phyloP scores from a whole-genome alignment of 2,888 invertebrate species.

The Tortrix viridana region DNA sequence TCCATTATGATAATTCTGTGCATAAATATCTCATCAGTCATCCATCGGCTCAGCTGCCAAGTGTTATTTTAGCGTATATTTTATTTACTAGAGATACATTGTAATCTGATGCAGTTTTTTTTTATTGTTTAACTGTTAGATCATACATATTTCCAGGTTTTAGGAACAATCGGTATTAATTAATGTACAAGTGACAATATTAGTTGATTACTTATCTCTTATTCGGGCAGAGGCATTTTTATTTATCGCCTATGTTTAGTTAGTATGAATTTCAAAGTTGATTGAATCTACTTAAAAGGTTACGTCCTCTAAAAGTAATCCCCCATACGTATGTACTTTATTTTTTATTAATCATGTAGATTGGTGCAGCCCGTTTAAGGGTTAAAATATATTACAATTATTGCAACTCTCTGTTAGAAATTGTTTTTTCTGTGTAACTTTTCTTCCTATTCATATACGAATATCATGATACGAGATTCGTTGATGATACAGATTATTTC shows the following conservation, averaged over 20 bases:
- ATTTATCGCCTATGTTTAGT: too few species aligned
- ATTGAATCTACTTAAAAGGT: too few species aligned
- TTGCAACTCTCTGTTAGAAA: conserved; percentile 22
- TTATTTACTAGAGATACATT: not conserved
- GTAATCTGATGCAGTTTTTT: not conserved
- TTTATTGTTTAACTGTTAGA: not conserved
- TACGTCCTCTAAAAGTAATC: too few species aligned
- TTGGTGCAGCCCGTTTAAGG: too few species aligned
- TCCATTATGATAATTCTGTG: too few species aligned
- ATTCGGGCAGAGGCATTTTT: too few species aligned
- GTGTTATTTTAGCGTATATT: not conserved
- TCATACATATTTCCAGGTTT: not conserved
- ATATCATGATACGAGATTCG: conserved; percentile 56
- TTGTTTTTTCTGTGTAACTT: conserved; percentile 72
- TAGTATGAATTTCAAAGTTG: too few species aligned
- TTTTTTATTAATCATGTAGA: too few species aligned
- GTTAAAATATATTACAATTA: not conserved
- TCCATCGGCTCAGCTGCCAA: too few species aligned
- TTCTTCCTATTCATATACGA: too few species aligned
- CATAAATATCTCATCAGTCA: too few species aligned
- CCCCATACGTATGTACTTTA: too few species aligned
- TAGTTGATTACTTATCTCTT: conserved; percentile 10
- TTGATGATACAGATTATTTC: conserved; percentile 60
- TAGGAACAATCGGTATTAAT: conserved; percentile 10
- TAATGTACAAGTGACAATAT: conserved; percentile 35